Conservation (phyloP, 2,113 vertebrate species). For the Albula goreensis region DNA sequence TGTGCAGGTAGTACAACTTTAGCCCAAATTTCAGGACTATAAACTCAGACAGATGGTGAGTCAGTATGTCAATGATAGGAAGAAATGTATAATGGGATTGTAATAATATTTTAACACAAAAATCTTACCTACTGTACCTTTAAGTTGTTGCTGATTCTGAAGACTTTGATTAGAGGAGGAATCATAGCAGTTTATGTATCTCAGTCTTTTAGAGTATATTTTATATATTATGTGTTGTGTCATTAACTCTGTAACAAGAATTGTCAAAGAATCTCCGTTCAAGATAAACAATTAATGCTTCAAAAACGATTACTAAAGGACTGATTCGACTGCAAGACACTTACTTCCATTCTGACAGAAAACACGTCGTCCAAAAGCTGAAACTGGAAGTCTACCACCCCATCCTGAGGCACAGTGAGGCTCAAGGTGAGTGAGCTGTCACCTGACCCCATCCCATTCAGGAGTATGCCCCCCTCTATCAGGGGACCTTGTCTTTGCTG, state of each 20-base stretch:
- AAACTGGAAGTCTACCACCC: background rate
- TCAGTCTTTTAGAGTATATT: background rate
- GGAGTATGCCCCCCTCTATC: background rate
- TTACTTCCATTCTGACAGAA: background rate
- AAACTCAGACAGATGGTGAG: too few species aligned
- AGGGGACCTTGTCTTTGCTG: constrained; percentile 55
- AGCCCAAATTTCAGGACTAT: too few species aligned
- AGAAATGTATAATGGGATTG: too few species aligned
- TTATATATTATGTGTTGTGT: background rate
- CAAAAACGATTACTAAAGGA: background rate
- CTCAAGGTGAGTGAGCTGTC: background rate
- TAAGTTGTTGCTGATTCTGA: background rate
- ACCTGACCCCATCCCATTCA: background rate
- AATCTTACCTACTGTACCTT: background rate
- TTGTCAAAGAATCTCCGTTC: background rate
- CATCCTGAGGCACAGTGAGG: background rate
- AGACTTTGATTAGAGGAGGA: background rate
- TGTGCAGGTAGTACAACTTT: too few species aligned
- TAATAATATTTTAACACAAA: too few species aligned
- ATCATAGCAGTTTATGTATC: too few species aligned
- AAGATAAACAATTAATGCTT: background rate
- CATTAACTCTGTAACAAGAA: background rate
- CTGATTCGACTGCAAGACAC: background rate
- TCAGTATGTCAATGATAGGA: too few species aligned
- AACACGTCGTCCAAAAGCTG: background rate